Evolutionary conservation across 2,113 vertebrate genomes (phyloP), one percentile per base, ranked within the genome.

Genomic region (Corapipo altera): DNA sequence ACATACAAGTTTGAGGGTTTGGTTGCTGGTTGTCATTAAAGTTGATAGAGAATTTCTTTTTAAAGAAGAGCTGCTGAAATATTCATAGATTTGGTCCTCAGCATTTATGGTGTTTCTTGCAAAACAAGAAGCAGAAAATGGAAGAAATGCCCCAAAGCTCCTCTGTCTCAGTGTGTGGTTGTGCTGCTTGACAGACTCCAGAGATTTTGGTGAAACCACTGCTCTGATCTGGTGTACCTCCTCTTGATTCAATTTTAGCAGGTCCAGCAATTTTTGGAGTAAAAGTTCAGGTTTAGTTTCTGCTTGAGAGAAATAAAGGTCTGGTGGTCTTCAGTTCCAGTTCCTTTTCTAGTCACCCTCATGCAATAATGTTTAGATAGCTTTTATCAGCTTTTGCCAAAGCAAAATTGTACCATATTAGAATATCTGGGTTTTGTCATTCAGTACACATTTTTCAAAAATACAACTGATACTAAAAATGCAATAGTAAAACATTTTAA

Each of bases 401-500:
- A 72, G 70, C 39, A 43, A 52, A 88, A 58, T 43, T 43, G 5
- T 32, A 32, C 43, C 17, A 3, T 33, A 30, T 35, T 81, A 71
- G 39, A 92, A 41, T 64, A 64, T 70, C 75, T 77, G 39, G 26
- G 73, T 77, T 88, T 55, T 86, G 79, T 94, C 85, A 61, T 41
- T 80, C 66, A 10, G 35, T 61, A 49, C 11, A 33, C 14, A 51
- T 91, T 94, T 94, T 85, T 55, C 61, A 74, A 51, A 89, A 92
- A 49, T 69, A 46, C 3, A 81, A n/a, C 86, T 87, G 76, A 57
- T 77, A 64, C 23, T 87, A 59, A 81, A 93, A 95, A 78, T 44
- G 27, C 43, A 57, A 57, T 70, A 86, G 30, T 87, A 93, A 95
- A 96, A 39, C 17, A 49, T 81, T 92, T 95, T 77, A 78, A 89